phyloP scores from a whole-genome alignment of 2,888 invertebrate genomes.

The Lymantria monacha region DNA sequence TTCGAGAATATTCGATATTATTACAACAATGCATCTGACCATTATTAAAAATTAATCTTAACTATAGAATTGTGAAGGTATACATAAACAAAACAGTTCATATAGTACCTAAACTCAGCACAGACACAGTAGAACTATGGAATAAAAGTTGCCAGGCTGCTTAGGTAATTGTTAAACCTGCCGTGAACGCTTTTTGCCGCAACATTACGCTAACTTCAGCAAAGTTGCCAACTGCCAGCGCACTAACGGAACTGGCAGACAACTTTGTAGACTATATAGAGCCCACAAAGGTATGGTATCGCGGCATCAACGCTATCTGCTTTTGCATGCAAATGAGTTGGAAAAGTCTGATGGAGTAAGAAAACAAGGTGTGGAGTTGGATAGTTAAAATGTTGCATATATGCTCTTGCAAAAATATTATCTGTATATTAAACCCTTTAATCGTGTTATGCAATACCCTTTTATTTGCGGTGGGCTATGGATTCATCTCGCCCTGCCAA shows the following conservation, averaged over 20 bases:
- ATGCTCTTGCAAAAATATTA: neutral
- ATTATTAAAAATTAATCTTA: too few relatives aligned
- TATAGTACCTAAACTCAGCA: constrained; percentile 33
- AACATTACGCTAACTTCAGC: constrained; percentile 73
- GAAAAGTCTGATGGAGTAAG: constrained; percentile 76
- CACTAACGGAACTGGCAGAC: constrained; percentile 50
- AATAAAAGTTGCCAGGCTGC: constrained; percentile 46
- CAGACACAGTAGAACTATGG: constrained; percentile 52
- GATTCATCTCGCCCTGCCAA: too few relatives aligned
- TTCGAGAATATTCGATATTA: too few relatives aligned
- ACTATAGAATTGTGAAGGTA: neutral
- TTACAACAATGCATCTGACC: too few relatives aligned
- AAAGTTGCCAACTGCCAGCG: constrained; percentile 71
- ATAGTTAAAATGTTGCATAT: constrained; percentile 45
- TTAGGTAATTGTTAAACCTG: constrained; percentile 81
- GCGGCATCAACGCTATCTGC: constrained; percentile 78
- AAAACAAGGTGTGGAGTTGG: constrained; percentile 56
- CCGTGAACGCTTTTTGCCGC: constrained; percentile 77
- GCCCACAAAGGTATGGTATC: constrained; percentile 78
- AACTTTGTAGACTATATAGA: constrained; percentile 73
- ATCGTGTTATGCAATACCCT: too few relatives aligned
- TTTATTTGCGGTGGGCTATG: too few relatives aligned
- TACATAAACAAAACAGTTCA: neutral
- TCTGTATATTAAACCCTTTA: too few relatives aligned
- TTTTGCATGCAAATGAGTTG: constrained; percentile 81